A percentile compares a stretch with the other conserved stretches of the same genome.
Conservation (phyloP, 2,113 vertebrate genomes). For the Polypterus senegalus region DNA sequence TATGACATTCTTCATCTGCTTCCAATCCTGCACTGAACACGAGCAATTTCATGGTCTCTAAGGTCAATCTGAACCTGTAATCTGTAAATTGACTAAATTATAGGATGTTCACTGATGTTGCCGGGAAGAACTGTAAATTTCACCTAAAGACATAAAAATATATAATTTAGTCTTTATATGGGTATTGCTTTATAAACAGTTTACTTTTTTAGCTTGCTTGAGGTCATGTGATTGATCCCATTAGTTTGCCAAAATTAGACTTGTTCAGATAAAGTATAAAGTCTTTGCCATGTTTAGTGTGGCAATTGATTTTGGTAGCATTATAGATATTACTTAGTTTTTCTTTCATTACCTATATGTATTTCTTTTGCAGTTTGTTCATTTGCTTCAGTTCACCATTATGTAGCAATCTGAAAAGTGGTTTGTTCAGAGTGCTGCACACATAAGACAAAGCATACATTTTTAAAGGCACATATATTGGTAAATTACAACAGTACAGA, state of each 20-base stretch:
- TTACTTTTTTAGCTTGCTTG: slow-evolving; percentile 27
- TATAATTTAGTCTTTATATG: slow-evolving; percentile 61
- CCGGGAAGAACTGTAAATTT: slow-evolving; percentile 67
- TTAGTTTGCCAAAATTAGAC: slow-evolving; percentile 27
- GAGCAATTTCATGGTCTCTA: slow-evolving; percentile 69
- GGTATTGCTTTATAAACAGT: slow-evolving; percentile 34
- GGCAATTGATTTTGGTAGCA: background rate
- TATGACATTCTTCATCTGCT: slow-evolving; percentile 69
- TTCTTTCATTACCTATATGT: too few species aligned
- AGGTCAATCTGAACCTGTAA: slow-evolving; percentile 79
- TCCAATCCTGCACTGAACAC: slow-evolving; percentile 58
- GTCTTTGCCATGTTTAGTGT: slow-evolving; percentile 8
- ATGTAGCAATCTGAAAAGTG: too few species aligned
- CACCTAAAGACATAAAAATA: slow-evolving; percentile 59
- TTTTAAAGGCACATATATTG: too few species aligned
- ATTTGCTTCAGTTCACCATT: too few species aligned
- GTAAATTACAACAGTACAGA: too few species aligned
- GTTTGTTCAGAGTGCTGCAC: too few species aligned
- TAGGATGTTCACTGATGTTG: slow-evolving; percentile 74
- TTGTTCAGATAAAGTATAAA: too few species aligned
- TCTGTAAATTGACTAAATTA: slow-evolving; percentile 83
- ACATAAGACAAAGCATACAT: too few species aligned
- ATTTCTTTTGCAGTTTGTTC: too few species aligned
- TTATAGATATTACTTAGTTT: background rate
- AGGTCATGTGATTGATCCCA: slow-evolving; percentile 21